Conservation (phyloP, 1,140 invertebrate genomes). For the Campoletis sonorensis region DNA sequence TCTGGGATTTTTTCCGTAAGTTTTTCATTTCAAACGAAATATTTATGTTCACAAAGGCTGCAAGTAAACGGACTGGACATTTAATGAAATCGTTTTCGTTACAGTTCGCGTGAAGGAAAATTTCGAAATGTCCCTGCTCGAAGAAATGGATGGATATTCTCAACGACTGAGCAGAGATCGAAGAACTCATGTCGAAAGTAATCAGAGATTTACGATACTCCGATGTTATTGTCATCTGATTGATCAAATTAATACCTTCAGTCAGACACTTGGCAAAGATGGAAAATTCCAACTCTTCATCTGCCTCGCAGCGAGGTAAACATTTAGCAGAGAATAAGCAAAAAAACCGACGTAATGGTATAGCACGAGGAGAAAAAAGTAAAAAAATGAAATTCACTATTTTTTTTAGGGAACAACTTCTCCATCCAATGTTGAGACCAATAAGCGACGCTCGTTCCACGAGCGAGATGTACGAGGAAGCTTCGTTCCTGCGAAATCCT, state of each 20-base stretch:
- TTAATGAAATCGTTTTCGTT: constrained; percentile 36
- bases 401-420: constrained; percentile 89
- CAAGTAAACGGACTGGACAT: too few relatives aligned
- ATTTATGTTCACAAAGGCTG: too few relatives aligned
- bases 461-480: constrained; percentile 96
- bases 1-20: constrained; percentile 98
- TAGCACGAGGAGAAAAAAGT: neutral
- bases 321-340: neutral
- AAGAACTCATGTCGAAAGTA: constrained; percentile 69
- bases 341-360: neutral
- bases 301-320: constrained; percentile 82
- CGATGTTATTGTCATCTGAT: constrained; percentile 87
- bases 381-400: neutral
- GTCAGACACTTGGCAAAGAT: constrained; percentile 95
- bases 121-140: constrained; percentile 85
- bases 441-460: constrained; percentile 92
- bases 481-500: constrained; percentile 93
- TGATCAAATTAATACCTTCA: constrained; percentile 90
- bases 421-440: constrained; percentile 92
- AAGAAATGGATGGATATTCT: constrained; percentile 77
- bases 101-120: constrained; percentile 90
- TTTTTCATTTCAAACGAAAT: constrained; percentile 41
- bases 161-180: constrained; percentile 69
- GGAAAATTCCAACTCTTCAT: constrained; percentile 98
- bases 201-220: constrained; percentile 83